A percentile compares a stretch with the other conserved stretches of the same genome.
Evolutionary conservation across 2,113 vertebrate species (phyloP).

Genomic region (Centropus bengalensis): DNA sequence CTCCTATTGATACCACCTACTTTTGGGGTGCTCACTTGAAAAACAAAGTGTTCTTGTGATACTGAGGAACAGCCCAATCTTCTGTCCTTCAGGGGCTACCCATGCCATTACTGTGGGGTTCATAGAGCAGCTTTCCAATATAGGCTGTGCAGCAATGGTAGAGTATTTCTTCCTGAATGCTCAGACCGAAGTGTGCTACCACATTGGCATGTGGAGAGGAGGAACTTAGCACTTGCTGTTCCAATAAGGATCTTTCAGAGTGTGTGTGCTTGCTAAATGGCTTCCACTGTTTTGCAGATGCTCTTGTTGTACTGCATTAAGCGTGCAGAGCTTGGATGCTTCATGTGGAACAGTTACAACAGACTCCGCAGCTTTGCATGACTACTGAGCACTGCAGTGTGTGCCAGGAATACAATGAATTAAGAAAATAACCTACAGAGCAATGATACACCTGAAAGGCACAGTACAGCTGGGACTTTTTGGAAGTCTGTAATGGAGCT

Average conservation of each 20-base stretch:
- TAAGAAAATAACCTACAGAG: not conserved
- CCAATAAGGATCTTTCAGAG: not conserved
- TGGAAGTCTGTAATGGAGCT: not conserved
- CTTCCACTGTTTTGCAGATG: not conserved
- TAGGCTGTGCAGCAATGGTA: not conserved
- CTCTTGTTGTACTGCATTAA: not conserved
- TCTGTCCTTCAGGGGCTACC: not conserved
- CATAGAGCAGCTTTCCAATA: not conserved
- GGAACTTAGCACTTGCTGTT: not conserved
- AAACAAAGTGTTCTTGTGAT: not conserved
- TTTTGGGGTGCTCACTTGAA: accelerated
- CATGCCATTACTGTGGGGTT: not conserved
- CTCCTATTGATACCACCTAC: not conserved
- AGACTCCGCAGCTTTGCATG: not conserved
- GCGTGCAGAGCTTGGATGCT: not conserved
- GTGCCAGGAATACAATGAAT: not conserved
- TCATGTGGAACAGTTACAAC: accelerated
- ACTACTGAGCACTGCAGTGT: not conserved
- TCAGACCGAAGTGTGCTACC: not conserved
- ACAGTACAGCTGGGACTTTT: not conserved
- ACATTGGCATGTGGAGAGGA: not conserved
- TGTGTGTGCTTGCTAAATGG: not conserved
- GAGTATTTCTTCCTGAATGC: not conserved
- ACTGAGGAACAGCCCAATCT: not conserved
- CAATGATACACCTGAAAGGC: not conserved